phyloP scores from a whole-genome alignment of 1,140 invertebrate genomes.

The Aphis craccivora region DNA sequence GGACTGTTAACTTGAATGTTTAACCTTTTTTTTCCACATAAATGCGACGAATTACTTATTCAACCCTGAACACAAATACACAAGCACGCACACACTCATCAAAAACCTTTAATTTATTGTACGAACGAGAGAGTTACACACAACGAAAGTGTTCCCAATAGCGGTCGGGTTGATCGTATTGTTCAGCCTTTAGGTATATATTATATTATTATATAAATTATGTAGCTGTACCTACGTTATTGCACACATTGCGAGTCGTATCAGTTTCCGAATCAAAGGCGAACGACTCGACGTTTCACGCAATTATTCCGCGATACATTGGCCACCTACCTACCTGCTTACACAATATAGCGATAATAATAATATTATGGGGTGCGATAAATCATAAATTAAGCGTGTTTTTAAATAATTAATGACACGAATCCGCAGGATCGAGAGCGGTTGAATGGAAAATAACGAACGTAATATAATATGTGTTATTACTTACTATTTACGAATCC shows the following conservation, averaged over 20 bases:
- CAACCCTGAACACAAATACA: background rate
- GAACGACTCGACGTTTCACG: background rate
- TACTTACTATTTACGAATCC: background rate
- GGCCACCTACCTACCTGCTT: background rate
- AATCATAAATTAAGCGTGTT: background rate
- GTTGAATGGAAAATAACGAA: slow-evolving; percentile 6
- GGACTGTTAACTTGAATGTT: background rate
- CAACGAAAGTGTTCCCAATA: slow-evolving; percentile 5
- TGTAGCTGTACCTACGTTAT: background rate
- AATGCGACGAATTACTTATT: background rate
- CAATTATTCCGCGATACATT: background rate
- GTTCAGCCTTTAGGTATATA: background rate
- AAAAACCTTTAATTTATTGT: slow-evolving; percentile 28
- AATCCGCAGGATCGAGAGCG: background rate
- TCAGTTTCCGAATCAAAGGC: slow-evolving; percentile 30
- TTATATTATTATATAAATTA: background rate
- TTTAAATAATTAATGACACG: slow-evolving; percentile 18
- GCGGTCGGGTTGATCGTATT: slow-evolving; percentile 18
- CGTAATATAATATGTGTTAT: background rate
- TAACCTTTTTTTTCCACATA: background rate
- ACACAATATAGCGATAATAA: background rate
- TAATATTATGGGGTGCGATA: background rate
- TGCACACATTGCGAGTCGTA: background rate
- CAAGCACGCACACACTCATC: background rate
- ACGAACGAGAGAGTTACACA: background rate